Evolutionary conservation across 2,797 vertebrate genomes (phyloP), one percentile per base, ranked within the genome.

Genomic region (Melanotaenia nigrans): DNA sequence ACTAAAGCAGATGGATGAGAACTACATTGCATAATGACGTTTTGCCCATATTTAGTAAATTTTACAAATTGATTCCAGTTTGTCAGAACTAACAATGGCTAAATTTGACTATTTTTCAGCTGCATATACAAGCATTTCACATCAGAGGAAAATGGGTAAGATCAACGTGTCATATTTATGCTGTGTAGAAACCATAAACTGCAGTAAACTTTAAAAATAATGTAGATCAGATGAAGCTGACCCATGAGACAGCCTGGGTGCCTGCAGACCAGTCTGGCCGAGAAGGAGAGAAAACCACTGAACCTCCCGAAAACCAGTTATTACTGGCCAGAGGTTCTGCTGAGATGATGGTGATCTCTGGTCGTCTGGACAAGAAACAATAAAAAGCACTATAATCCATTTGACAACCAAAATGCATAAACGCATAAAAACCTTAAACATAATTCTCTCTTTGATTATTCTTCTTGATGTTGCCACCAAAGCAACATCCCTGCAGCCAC

Each of bases 281-380:
- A 77, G 93, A 80, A 7, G 93, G 76, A 74, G 92, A 72, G 66
- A 94, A 94, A 75, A 87, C 92, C 59, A 70, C 85, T 25, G 93
- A 73, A 18, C 83, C 73, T 86, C 94, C 94, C 42, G 95, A 90
- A 90, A 97, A 96, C 96, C 96, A 97, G 53, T 85, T 90, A 38
- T 93, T 92, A 14, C 91, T 87, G 49, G 87, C 92, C 75, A 98
- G 89, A 0, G 96, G 96, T 84, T 97, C 96, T 54, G 95, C 96
- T 40, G 97, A 95, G 87, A 98, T 91, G 61, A 97, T 95, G 62
- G 96, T 97, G 90, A 97, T 98, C 93, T 97, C 96, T 32, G 96
- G 96, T 57, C 94, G 94, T 76, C 97, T 99, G 68, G 59, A 84
- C 72, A 20, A 73, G 58, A 85, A 85, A 80, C 24, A n/a, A 0